Conservation (phyloP, 2,888 invertebrate genomes). For the Melikaiella ostensackeni region DNA sequence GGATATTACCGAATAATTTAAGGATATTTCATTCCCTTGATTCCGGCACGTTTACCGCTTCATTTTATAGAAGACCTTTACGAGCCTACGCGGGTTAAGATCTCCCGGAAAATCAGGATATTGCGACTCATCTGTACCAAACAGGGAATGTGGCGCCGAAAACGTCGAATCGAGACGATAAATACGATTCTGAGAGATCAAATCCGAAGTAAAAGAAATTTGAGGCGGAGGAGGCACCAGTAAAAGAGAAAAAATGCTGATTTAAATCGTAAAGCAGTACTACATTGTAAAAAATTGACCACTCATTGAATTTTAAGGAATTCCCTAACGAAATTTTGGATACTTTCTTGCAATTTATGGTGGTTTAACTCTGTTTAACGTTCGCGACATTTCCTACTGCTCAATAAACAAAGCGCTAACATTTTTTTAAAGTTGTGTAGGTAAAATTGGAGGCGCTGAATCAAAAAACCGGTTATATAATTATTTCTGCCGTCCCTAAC, state of each 20-base stretch:
- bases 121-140: not conserved
- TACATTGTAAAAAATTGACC: not conserved
- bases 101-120: constrained; percentile 20
- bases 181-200: too few species aligned
- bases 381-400: too few species aligned
- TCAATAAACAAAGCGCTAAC: too few species aligned
- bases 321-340: not conserved
- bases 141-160: not conserved
- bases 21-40: constrained; percentile 64
- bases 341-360: not conserved
- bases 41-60: constrained; percentile 34
- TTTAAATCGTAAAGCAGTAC: not conserved
- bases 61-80: constrained; percentile 22
- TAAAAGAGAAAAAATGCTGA: not conserved
- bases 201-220: too few species aligned
- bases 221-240: not conserved
- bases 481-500: too few species aligned
- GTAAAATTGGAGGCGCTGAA: too few species aligned
- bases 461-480: too few species aligned
- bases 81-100: not conserved
- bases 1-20: constrained; percentile 73
- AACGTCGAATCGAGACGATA: too few species aligned
- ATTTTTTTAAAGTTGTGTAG: too few species aligned
- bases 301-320: too few species aligned
- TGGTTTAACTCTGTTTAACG: not conserved